Evolutionary conservation across 2,888 invertebrate genomes (phyloP).

Genomic region (Drosophila heteroneura): DNA sequence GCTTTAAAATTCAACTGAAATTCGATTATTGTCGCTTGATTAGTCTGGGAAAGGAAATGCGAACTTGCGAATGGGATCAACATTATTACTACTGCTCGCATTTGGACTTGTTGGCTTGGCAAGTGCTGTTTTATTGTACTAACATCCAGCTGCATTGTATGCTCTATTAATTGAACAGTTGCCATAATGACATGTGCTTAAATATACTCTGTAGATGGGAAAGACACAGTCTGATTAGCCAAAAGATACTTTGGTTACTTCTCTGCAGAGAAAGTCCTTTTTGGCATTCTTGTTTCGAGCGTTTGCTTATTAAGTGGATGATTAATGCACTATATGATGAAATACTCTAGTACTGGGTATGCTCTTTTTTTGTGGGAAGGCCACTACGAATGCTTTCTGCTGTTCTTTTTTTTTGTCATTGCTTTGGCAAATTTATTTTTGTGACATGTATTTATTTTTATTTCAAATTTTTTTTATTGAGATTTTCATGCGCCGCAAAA

Average conservation of each 20-base stretch:
- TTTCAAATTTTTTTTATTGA: conserved; percentile 47
- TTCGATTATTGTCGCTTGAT: conserved; percentile 39
- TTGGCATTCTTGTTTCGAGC: too few species aligned
- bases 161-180: conserved; percentile 1
- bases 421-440: conserved; percentile 45
- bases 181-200: background rate
- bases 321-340: background rate
- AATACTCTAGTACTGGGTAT: conserved; percentile 5
- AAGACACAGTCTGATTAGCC: background rate
- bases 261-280: background rate
- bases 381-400: conserved; percentile 18
- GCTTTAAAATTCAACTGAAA: conserved; percentile 21
- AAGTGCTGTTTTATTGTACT: conserved; percentile 26
- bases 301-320: too few species aligned
- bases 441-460: conserved; percentile 32
- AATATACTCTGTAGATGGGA: background rate
- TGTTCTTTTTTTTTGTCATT: conserved; percentile 24
- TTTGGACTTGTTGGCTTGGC: conserved; percentile 17
- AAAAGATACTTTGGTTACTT: background rate
- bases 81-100: background rate
- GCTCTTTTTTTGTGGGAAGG: conserved; percentile 14
- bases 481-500: conserved; percentile 46
- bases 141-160: background rate
- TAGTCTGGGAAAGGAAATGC: background rate
- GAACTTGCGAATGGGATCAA: conserved; percentile 12